Percentiles rank a stretch among this genome's conserved stretches.
phyloP scores from a whole-genome alignment of 2,888 invertebrate species.

The Mesorhabditis spiculigera region DNA sequence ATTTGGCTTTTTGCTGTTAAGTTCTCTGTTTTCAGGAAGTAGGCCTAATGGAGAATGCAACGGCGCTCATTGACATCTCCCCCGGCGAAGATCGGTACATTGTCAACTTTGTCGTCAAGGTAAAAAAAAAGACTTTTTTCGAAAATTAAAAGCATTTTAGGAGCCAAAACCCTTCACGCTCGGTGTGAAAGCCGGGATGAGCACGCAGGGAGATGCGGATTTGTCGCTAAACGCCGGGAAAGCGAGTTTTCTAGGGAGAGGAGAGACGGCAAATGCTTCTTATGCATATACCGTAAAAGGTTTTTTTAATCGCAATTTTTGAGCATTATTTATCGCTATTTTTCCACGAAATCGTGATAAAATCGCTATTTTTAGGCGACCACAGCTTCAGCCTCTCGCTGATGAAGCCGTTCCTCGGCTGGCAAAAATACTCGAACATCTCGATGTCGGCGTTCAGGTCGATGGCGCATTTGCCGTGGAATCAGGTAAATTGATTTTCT shows the following conservation, averaged over 20 bases:
- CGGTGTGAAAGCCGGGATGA: conserved; percentile 52
- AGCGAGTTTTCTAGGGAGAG: conserved; percentile 45
- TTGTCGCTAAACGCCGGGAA: conserved; percentile 38
- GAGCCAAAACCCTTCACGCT: conserved; percentile 27
- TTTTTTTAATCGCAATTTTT: conserved; percentile 7
- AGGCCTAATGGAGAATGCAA: conserved; percentile 83
- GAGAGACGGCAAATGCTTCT: conserved; percentile 41
- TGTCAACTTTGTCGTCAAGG: conserved; percentile 82
- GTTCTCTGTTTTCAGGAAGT: conserved; percentile 38
- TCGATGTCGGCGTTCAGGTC: conserved; percentile 30
- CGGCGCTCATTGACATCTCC: conserved; percentile 82
- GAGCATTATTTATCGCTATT: background rate
- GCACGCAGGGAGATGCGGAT: conserved; percentile 51
- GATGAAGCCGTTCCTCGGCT: conserved; percentile 76
- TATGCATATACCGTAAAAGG: conserved; percentile 50
- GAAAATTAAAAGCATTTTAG: background rate
- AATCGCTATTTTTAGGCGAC: conserved; percentile 62
- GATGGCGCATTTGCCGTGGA: conserved; percentile 50
- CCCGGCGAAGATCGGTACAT: conserved; percentile 64
- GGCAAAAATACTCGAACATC: conserved; percentile 59
- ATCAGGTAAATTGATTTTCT: conserved; percentile 16
- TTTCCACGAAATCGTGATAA: background rate
- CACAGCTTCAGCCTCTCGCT: conserved; percentile 77
- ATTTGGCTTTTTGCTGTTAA: background rate
- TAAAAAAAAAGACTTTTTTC: conserved; percentile 63